phyloP scores from a whole-genome alignment of 2,113 vertebrate species.

The Alethe diademata region DNA sequence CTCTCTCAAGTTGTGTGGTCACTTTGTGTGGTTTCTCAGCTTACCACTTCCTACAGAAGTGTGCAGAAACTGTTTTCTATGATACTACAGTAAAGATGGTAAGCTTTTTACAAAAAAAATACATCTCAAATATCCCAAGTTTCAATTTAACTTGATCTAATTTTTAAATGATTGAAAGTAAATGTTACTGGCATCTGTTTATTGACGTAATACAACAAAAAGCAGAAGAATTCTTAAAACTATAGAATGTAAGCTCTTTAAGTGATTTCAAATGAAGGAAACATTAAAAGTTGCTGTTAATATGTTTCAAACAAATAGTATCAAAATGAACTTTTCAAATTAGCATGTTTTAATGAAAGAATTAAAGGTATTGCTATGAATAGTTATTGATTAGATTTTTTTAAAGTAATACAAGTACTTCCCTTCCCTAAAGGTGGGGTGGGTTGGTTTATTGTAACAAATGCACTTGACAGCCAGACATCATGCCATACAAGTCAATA shows the following conservation, averaged over 20 bases:
- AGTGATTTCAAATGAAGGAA: neutral
- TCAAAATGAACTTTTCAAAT: neutral
- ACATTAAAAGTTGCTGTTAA: neutral
- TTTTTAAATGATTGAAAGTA: neutral
- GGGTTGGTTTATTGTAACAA: neutral
- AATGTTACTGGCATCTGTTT: neutral
- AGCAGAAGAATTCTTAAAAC: neutral
- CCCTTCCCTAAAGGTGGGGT: neutral
- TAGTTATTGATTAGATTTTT: neutral
- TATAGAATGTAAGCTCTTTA: neutral
- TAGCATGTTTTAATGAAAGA: neutral
- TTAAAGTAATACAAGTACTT: neutral
- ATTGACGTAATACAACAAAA: neutral
- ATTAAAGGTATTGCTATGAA: neutral
- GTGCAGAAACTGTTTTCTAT: neutral
- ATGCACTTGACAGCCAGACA: neutral
- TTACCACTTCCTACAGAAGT: conserved; percentile 22
- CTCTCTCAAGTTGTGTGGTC: neutral
- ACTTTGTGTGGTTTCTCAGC: neutral
- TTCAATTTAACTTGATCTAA: neutral
- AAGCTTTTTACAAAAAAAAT: neutral
- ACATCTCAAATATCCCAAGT: fast-evolving
- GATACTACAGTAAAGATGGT: neutral
- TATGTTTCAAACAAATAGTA: neutral
- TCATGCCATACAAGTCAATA: neutral